Conservation (phyloP, 2,113 vertebrate genomes). For the Eleginops maclovinus region DNA sequence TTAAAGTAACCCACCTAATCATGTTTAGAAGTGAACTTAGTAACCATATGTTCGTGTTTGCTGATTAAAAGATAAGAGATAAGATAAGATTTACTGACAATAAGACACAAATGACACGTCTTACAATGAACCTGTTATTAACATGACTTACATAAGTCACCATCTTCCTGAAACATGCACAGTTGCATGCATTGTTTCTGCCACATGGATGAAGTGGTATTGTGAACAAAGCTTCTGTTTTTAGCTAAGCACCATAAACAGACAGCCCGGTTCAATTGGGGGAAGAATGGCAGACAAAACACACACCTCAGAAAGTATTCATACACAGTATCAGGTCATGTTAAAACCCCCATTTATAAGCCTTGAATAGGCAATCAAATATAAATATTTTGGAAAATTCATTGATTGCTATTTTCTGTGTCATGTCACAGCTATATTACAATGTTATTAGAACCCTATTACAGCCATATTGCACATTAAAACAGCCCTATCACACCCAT, state of each 20-base stretch:
- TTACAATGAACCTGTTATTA: not conserved
- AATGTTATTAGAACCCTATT: too few relatives aligned
- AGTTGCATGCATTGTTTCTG: not conserved
- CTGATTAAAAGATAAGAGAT: not conserved
- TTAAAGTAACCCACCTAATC: too few relatives aligned
- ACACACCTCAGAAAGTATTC: not conserved
- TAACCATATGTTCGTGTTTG: not conserved
- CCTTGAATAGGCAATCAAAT: too few relatives aligned
- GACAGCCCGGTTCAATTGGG: not conserved
- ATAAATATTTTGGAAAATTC: not conserved
- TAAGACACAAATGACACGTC: not conserved
- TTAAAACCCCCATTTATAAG: not conserved
- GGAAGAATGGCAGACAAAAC: constrained; percentile 6
- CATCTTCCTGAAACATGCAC: not conserved
- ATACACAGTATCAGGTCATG: not conserved
- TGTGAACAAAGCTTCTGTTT: constrained; percentile 1
- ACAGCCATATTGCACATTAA: too few relatives aligned
- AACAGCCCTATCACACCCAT: too few relatives aligned
- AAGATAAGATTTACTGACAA: not conserved
- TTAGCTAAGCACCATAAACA: not conserved
- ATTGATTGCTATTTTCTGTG: not conserved
- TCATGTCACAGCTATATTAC: not conserved
- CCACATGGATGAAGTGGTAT: not conserved
- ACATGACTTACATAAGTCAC: not conserved
- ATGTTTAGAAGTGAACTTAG: too few relatives aligned